Percentiles rank a stretch among this genome's conserved stretches.
phyloP scores from a whole-genome alignment of 2,113 vertebrate genomes.

The Coptodon bakossiorum region DNA sequence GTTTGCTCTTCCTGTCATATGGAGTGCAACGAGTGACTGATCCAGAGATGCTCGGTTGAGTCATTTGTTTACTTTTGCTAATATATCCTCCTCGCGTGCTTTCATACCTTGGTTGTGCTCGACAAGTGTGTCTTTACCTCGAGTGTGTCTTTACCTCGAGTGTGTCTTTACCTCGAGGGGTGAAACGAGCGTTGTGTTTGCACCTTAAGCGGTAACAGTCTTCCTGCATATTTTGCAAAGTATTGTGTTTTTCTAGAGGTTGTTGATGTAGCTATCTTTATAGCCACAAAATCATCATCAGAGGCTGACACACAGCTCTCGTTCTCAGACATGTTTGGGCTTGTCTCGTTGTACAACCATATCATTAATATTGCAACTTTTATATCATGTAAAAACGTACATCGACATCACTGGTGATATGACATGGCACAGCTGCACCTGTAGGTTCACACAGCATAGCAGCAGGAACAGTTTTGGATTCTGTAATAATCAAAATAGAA shows the following conservation, averaged over 20 bases:
- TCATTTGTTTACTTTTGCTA: not conserved
- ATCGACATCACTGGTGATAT: not conserved
- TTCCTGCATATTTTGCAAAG: not conserved
- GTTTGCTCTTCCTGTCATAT: not conserved
- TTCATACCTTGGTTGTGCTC: not conserved
- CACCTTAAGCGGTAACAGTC: not conserved
- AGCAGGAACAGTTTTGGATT: not conserved
- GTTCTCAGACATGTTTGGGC: not conserved
- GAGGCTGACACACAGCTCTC: not conserved
- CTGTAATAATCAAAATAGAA: not conserved
- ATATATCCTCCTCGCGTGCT: not conserved
- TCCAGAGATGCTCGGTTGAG: not conserved
- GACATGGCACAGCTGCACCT: not conserved
- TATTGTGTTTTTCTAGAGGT: not conserved
- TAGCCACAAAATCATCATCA: not conserved
- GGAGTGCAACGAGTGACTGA: not conserved
- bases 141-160: not conserved
- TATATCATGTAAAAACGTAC: not conserved
- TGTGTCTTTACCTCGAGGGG: not conserved
- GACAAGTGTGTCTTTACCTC: not conserved
- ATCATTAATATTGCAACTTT: not conserved
- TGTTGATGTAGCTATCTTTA: not conserved
- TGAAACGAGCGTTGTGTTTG: not conserved
- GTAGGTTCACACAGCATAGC: not conserved
- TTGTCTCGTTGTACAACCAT: not conserved